These are phyloP conservation scores for Heloderma charlesbogerti DNA, from an alignment of 2,113 vertebrate genomes.

Conservation along the genomic window DNA sequence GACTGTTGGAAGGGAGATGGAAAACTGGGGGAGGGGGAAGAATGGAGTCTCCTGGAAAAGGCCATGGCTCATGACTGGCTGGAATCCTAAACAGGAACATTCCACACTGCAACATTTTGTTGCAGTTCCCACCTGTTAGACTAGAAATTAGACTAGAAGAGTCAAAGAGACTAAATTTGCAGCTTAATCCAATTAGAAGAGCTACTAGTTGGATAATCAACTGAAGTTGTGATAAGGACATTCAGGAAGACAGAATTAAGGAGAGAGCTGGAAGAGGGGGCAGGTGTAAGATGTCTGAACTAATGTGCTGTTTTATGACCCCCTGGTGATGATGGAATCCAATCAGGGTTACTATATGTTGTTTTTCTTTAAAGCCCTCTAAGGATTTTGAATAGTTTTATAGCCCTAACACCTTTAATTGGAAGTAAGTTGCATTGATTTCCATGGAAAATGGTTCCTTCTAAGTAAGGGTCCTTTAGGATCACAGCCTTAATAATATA, in stretches of 20 bases:
- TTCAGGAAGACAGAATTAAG: constrained; percentile 7
- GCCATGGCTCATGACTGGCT: background rate
- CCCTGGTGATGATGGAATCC: constrained; percentile 41
- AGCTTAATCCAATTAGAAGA: background rate
- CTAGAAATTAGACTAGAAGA: background rate
- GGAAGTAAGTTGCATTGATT: constrained; percentile 41
- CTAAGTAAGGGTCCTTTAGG: constrained; percentile 14
- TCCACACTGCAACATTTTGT: background rate
- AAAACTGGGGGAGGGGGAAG: background rate
- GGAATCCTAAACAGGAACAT: background rate
- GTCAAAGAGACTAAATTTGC: background rate
- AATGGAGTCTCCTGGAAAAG: background rate
- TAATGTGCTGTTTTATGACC: constrained; percentile 60
- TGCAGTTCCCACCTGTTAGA: background rate
- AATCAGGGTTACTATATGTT: constrained; percentile 49
- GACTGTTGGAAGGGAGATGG: background rate
- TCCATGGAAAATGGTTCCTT: background rate
- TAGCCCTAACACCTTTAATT: constrained; percentile 41
- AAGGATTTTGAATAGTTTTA: constrained; percentile 56
- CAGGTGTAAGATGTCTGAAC: constrained; percentile 55
- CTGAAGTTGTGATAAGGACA: constrained; percentile 20
- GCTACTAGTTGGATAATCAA: constrained; percentile 26
- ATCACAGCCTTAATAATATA: constrained; percentile 42
- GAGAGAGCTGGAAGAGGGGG: background rate
- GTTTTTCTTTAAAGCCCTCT: constrained; percentile 51